A percentile compares a stretch with the other conserved stretches of the same genome.
These are phyloP conservation scores for Forbesichthys papilliferus DNA, from an alignment of 2,113 vertebrate genomes.

Conservation along the genomic window DNA sequence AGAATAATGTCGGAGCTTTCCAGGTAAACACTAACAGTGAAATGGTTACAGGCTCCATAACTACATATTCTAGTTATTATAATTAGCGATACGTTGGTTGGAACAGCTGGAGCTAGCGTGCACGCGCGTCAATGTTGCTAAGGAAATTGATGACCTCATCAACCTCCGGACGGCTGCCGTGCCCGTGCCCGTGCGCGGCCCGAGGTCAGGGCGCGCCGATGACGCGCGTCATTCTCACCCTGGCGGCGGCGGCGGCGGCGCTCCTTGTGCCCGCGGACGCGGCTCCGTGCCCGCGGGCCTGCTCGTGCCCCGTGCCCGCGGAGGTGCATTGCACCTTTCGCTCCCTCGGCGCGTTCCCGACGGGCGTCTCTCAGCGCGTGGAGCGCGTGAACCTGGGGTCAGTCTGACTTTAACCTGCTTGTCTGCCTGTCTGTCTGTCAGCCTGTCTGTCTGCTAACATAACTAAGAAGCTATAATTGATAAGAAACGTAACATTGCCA, in stretches of 20 bases:
- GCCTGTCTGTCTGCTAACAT: too few species aligned
- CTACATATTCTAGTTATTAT: too few species aligned
- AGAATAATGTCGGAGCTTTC: too few species aligned
- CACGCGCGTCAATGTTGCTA: too few species aligned
- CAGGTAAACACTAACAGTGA: too few species aligned
- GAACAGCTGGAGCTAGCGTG: too few species aligned
- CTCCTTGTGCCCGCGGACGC: constrained; percentile 43
- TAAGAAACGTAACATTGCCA: too few species aligned
- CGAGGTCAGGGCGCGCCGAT: neutral
- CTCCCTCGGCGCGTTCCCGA: constrained; percentile 81
- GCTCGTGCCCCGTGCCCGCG: constrained; percentile 85
- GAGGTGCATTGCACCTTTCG: constrained; percentile 96
- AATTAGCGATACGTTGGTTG: too few species aligned
- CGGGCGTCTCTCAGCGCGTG: constrained; percentile 73
- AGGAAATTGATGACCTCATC: too few species aligned
- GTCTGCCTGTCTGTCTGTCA: too few species aligned
- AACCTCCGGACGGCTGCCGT: constrained; percentile 11
- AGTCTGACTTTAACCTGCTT: constrained; percentile 48
- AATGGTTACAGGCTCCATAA: too few species aligned
- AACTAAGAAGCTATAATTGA: too few species aligned
- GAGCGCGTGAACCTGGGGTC: constrained; percentile 93
- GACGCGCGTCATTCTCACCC: constrained; percentile 44
- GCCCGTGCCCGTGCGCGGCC: neutral
- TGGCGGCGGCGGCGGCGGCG: constrained; percentile 71
- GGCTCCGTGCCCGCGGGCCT: constrained; percentile 80